phyloP scores from a whole-genome alignment of 2,113 vertebrate genomes.

The Pelodiscus sinensis region DNA sequence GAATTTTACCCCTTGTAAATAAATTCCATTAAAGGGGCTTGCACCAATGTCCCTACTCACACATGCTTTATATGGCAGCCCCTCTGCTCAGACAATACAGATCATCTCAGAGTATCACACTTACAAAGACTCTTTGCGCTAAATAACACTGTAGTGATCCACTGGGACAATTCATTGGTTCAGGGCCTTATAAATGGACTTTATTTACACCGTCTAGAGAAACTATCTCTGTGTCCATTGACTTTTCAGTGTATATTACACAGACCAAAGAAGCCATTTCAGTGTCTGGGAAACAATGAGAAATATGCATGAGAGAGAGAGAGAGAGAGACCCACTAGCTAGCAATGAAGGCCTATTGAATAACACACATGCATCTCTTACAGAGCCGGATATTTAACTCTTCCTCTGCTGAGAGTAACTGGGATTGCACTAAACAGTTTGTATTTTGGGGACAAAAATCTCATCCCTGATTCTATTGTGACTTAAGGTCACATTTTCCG shows the following conservation, averaged over 20 bases:
- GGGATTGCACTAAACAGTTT: neutral
- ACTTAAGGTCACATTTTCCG: neutral
- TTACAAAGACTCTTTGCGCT: slow-evolving; percentile 67
- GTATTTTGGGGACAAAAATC: neutral
- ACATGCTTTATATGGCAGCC: slow-evolving; percentile 43
- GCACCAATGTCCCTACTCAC: neutral
- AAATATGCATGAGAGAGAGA: neutral
- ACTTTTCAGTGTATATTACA: neutral
- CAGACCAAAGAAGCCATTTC: neutral
- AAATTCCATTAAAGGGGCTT: slow-evolving; percentile 37
- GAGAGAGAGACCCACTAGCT: neutral
- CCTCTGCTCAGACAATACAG: slow-evolving; percentile 4
- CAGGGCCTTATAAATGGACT: slow-evolving; percentile 62
- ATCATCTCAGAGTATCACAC: slow-evolving; percentile 71
- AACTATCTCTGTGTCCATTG: neutral
- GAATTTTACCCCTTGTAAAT: slow-evolving; percentile 24
- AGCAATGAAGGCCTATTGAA: neutral
- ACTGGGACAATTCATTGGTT: slow-evolving; percentile 61
- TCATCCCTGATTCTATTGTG: fast-evolving
- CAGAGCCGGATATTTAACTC: neutral
- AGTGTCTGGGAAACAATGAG: neutral
- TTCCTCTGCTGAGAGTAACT: neutral
- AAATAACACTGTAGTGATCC: slow-evolving; percentile 69
- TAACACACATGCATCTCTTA: fast-evolving
- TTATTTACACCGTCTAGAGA: slow-evolving; percentile 52